Percentiles rank a stretch among this genome's conserved stretches.
Conservation (phyloP, 2,113 vertebrate species). For the Riparia riparia region DNA sequence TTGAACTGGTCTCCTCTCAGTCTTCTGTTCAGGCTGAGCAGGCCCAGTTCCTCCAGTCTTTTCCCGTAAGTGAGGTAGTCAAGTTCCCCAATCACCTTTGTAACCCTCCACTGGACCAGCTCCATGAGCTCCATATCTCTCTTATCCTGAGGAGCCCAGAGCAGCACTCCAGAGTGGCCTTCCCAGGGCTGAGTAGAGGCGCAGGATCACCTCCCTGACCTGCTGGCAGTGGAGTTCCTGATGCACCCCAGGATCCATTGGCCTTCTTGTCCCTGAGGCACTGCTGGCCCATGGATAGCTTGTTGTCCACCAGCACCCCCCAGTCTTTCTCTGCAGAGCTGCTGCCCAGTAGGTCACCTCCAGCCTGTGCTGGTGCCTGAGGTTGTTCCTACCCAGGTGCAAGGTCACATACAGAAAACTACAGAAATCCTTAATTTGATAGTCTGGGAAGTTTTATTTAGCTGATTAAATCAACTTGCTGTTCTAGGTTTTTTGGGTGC, state of each 20-base stretch:
- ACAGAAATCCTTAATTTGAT: not conserved
- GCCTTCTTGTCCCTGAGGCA: not conserved
- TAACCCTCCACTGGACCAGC: rapidly evolving
- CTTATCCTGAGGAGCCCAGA: not conserved
- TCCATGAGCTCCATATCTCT: rapidly evolving
- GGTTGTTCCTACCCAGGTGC: not conserved
- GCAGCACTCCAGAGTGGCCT: not conserved
- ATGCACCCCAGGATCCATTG: rapidly evolving
- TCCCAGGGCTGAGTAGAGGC: not conserved
- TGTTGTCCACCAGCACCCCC: not conserved
- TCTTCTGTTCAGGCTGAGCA: not conserved
- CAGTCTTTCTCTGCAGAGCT: not conserved
- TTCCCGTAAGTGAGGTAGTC: not conserved
- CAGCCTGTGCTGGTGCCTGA: not conserved
- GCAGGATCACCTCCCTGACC: not conserved
- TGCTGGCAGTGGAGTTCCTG: rapidly evolving
- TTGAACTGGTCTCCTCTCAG: not conserved
- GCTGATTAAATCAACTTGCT: not conserved
- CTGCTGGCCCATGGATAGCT: not conserved
- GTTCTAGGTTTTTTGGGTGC: not conserved
- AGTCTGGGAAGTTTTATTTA: not conserved
- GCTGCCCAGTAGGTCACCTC: not conserved
- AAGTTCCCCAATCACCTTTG: rapidly evolving
- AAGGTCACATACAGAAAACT: not conserved
- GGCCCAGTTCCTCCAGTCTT: not conserved